phyloP scores from a whole-genome alignment of 1,140 invertebrate species.

The Drosophila ohnishii region DNA sequence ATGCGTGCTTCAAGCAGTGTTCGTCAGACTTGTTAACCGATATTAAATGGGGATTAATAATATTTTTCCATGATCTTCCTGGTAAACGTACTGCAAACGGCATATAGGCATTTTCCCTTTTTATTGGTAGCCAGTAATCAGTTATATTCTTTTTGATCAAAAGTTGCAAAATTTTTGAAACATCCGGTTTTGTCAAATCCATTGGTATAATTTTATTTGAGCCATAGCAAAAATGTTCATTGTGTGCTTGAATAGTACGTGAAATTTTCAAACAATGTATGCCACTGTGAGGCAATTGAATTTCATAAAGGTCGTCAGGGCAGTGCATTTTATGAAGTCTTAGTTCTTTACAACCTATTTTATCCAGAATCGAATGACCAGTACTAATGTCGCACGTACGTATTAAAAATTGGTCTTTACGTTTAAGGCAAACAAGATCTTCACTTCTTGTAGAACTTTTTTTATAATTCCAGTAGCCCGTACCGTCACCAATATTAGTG shows the following conservation, averaged over 20 bases:
- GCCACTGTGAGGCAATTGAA: slow-evolving; percentile 14
- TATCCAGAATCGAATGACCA: slow-evolving; percentile 35
- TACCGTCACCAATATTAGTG: slow-evolving; percentile 1
- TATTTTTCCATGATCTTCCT: slow-evolving; percentile 65
- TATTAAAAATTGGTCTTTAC: slow-evolving; percentile 31
- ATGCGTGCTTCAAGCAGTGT: slow-evolving; percentile 46
- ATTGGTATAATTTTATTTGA: slow-evolving; percentile 45
- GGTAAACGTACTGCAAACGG: slow-evolving; percentile 65
- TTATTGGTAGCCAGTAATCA: slow-evolving; percentile 70
- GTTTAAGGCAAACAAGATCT: slow-evolving; percentile 37
- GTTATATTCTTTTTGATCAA: slow-evolving; percentile 41
- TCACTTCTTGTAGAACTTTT: slow-evolving; percentile 39
- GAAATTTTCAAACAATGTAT: slow-evolving; percentile 58
- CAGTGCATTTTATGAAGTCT: slow-evolving; percentile 32
- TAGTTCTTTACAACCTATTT: slow-evolving; percentile 20
- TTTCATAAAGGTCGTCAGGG: slow-evolving; percentile 52
- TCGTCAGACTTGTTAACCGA: slow-evolving; percentile 34
- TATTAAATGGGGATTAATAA: slow-evolving; percentile 16
- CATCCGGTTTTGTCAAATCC: slow-evolving; percentile 29
- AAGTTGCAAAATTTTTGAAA: slow-evolving; percentile 1
- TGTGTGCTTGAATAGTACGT: slow-evolving; percentile 25
- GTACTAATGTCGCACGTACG: slow-evolving; percentile 39
- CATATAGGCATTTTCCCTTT: slow-evolving; percentile 37
- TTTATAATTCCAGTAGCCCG: slow-evolving; percentile 46
- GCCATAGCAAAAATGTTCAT: slow-evolving; percentile 65